Conservation (phyloP, 2,797 vertebrate species). For the Centroberyx gerrardi region DNA sequence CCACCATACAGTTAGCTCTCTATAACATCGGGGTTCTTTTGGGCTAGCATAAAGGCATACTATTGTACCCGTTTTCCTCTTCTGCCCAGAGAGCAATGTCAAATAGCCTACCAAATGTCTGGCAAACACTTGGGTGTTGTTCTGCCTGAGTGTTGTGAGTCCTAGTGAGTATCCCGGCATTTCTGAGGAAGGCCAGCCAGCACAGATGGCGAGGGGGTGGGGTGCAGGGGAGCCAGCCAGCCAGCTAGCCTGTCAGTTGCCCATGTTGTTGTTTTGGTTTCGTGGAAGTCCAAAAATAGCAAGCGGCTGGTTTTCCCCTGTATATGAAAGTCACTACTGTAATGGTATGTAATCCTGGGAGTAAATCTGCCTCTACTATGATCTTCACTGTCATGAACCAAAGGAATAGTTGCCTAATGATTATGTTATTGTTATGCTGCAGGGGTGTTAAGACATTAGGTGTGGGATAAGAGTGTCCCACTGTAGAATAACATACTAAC, state of each 20-base stretch:
- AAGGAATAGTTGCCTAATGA: not conserved
- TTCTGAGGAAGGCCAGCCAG: constrained; percentile 44
- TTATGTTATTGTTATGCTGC: constrained; percentile 3
- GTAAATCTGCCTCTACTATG: constrained; percentile 19
- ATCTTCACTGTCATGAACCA: constrained; percentile 25
- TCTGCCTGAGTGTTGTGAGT: constrained; percentile 15
- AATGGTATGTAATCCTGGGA: constrained; percentile 27
- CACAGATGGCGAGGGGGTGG: constrained; percentile 48
- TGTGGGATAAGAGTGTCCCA: not conserved
- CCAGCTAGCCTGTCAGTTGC: constrained; percentile 25
- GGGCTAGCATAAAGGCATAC: constrained; percentile 7
- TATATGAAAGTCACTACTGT: constrained; percentile 25
- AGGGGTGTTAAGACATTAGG: not conserved
- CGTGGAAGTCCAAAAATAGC: constrained; percentile 68
- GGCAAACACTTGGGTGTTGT: constrained; percentile 33
- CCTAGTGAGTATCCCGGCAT: constrained; percentile 20
- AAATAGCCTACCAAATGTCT: constrained; percentile 26
- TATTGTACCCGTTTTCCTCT: not conserved
- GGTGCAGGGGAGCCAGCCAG: constrained; percentile 27
- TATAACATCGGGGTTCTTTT: constrained; percentile 6
- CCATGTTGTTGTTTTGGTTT: constrained; percentile 55
- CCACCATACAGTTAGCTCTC: not conserved
- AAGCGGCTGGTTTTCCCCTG: constrained; percentile 36
- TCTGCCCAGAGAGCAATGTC: constrained; percentile 21
- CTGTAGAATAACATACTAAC: not conserved